Percentiles rank a stretch among this genome's conserved stretches.
These are phyloP conservation scores for Cosmia trapezina DNA, from an alignment of 2,888 invertebrate species.

Conservation along the genomic window DNA sequence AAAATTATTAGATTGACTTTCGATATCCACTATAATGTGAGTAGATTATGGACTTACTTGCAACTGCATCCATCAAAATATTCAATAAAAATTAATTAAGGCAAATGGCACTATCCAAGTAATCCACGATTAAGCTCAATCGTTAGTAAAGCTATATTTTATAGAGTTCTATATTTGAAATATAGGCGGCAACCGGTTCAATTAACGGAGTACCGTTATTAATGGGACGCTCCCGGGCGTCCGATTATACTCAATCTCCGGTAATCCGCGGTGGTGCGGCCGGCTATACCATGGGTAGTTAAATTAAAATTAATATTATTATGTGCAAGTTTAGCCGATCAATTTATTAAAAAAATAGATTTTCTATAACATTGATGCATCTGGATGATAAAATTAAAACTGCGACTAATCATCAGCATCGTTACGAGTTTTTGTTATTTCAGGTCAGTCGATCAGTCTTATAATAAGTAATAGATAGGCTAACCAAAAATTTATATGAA, in stretches of 20 bases:
- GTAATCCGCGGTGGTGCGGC: slow-evolving; percentile 83
- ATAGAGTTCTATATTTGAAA: slow-evolving; percentile 83
- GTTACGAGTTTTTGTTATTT: neutral
- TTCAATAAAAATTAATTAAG: slow-evolving; percentile 46
- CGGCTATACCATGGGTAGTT: slow-evolving; percentile 64
- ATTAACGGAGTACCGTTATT: slow-evolving; percentile 88
- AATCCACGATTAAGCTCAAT: slow-evolving; percentile 67
- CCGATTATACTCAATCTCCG: slow-evolving; percentile 89
- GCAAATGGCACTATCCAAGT: slow-evolving; percentile 52
- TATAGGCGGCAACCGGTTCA: slow-evolving; percentile 85
- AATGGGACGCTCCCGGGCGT: slow-evolving; percentile 85
- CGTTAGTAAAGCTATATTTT: slow-evolving; percentile 68
- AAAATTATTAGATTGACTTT: too few relatives aligned
- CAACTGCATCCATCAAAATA: slow-evolving; percentile 47
- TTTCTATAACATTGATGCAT: neutral
- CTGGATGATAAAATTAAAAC: neutral
- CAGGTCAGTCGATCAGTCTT: neutral
- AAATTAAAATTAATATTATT: slow-evolving; percentile 37
- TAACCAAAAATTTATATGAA: neutral
- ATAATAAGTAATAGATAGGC: neutral
- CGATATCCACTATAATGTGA: neutral
- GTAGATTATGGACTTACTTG: neutral
- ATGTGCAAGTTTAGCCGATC: neutral
- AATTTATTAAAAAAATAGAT: neutral
- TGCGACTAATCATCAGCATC: neutral